A percentile compares a stretch with the other conserved stretches of the same genome.
These are phyloP conservation scores for Callosobruchus maculatus DNA, from an alignment of 2,888 invertebrate genomes.

Conservation along the genomic window DNA sequence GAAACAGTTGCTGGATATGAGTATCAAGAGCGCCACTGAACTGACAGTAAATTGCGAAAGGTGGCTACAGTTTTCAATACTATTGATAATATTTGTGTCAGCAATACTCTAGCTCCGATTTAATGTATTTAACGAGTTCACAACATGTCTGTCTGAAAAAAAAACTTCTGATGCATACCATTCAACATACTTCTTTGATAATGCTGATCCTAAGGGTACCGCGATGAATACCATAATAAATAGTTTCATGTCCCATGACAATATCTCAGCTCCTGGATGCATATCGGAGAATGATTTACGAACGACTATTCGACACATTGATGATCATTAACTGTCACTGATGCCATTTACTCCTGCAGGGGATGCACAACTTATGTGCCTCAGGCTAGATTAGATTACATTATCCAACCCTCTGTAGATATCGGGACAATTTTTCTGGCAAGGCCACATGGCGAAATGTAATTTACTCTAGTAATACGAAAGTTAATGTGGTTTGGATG, in stretches of 20 bases:
- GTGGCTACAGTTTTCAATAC: too few relatives aligned
- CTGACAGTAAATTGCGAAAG: too few relatives aligned
- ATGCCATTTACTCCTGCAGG: neutral
- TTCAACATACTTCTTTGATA: too few relatives aligned
- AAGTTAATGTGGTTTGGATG: neutral
- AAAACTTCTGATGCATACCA: too few relatives aligned
- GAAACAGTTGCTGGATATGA: too few relatives aligned
- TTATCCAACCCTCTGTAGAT: neutral
- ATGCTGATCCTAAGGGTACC: too few relatives aligned
- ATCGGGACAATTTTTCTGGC: neutral
- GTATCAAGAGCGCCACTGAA: too few relatives aligned
- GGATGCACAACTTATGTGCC: neutral
- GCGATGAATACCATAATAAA: neutral
- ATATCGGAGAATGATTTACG: neutral
- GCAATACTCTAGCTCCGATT: too few relatives aligned
- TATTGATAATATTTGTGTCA: too few relatives aligned
- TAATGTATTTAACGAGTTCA: too few relatives aligned
- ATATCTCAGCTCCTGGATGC: neutral
- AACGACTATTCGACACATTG: neutral
- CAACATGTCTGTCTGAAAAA: too few relatives aligned
- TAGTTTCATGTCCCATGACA: neutral
- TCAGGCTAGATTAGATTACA: neutral
- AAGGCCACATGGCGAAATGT: neutral
- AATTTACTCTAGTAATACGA: neutral
- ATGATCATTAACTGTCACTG: neutral